Conservation (phyloP, 2,888 invertebrate genomes). For the Hipparchia semele region DNA sequence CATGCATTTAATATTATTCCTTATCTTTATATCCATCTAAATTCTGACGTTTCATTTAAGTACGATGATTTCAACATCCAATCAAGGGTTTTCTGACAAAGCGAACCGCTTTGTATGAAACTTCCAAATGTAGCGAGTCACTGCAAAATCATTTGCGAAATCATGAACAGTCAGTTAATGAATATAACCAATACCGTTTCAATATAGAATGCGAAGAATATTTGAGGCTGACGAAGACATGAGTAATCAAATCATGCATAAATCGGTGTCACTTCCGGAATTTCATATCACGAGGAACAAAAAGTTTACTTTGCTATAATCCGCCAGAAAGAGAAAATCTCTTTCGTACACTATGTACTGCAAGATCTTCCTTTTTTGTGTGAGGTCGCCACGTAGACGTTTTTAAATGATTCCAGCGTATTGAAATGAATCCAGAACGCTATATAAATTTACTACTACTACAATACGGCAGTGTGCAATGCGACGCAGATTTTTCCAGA, state of each 20-base stretch:
- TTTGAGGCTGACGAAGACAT: not conserved
- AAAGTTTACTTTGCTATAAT: not conserved
- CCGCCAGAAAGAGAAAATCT: not conserved
- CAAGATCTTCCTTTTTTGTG: not conserved
- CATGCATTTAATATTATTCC: conserved; percentile 4
- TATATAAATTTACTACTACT: no score
- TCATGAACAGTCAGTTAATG: not conserved
- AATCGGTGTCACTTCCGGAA: not conserved
- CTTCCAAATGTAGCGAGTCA: conserved; percentile 12
- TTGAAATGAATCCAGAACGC: no score
- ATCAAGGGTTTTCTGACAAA: not conserved
- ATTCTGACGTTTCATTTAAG: conserved; percentile 3
- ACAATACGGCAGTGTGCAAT: no score
- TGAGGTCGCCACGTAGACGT: no score
- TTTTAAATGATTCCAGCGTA: no score
- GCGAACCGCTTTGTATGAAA: conserved; percentile 3
- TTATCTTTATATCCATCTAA: conserved; percentile 3
- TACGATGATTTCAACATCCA: conserved; percentile 7
- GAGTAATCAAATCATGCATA: not conserved
- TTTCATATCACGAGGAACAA: not conserved
- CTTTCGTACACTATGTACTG: not conserved
- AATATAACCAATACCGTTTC: not conserved
- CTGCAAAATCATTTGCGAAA: conserved; percentile 6
- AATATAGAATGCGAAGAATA: not conserved
- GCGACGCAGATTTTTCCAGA: not conserved